Percentiles rank a stretch among this genome's conserved stretches.
These are phyloP conservation scores for Channa argus DNA, from an alignment of 2,113 vertebrate genomes.

Conservation along the genomic window DNA sequence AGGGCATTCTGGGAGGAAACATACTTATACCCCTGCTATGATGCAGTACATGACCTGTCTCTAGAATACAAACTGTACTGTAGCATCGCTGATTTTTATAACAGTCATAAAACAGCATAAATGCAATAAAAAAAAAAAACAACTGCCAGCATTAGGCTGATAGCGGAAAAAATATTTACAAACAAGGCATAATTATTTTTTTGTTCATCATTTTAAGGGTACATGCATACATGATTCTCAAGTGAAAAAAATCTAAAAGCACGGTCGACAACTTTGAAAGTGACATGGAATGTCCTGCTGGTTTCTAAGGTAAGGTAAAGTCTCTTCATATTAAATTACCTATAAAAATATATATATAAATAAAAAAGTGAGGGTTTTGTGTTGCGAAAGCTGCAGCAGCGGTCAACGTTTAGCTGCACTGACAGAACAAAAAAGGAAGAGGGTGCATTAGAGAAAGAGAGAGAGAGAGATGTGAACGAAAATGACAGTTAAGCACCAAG, in stretches of 20 bases:
- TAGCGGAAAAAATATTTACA: conserved; percentile 70
- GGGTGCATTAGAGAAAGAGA: conserved; percentile 2
- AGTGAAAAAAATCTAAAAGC: conserved; percentile 61
- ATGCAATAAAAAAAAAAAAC: conserved; percentile 60
- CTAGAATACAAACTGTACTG: conserved; percentile 37
- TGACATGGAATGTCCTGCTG: conserved; percentile 70
- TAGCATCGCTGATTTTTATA: conserved; percentile 41
- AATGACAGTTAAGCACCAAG: conserved; percentile 34
- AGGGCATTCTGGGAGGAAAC: conserved; percentile 31
- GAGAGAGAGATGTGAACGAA: conserved; percentile 4
- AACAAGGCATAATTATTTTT: conserved; percentile 46
- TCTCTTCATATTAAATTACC: conserved; percentile 85
- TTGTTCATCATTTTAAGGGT: conserved; percentile 70
- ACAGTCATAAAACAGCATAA: conserved; percentile 50
- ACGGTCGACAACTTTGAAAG: conserved; percentile 54
- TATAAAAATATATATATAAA: conserved; percentile 84
- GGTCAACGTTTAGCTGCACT: conserved; percentile 79
- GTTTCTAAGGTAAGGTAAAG: conserved; percentile 67
- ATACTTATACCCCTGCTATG: background rate
- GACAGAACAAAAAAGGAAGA: conserved; percentile 43
- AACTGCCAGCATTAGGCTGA: conserved; percentile 60
- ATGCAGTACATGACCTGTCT: conserved; percentile 32
- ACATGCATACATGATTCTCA: conserved; percentile 66
- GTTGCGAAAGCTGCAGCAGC: conserved; percentile 81
- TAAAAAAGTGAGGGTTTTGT: conserved; percentile 78